Evolutionary conservation across 2,113 vertebrate genomes (phyloP).

Genomic region (Osmerus mordax): DNA sequence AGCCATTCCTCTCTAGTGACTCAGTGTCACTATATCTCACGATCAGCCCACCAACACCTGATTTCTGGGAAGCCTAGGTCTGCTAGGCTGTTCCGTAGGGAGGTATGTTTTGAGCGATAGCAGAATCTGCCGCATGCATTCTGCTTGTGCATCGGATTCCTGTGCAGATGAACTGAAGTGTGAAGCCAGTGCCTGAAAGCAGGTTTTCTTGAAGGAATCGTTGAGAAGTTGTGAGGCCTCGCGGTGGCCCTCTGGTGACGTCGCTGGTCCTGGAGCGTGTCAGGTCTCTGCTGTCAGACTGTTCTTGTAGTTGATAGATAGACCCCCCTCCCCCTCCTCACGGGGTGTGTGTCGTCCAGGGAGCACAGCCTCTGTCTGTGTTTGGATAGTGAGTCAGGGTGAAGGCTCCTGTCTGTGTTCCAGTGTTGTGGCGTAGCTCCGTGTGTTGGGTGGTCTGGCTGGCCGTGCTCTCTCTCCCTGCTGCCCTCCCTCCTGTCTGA

Average conservation of each 20-base stretch:
- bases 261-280: no score
- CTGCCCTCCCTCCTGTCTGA: slow-evolving; percentile 66
- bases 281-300: neutral
- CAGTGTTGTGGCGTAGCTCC: slow-evolving; percentile 39
- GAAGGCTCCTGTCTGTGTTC: slow-evolving; percentile 58
- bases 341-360: slow-evolving; percentile 33
- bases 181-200: slow-evolving; percentile 61
- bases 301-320: neutral
- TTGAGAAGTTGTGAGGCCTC: no score
- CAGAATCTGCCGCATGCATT: slow-evolving; percentile 44
- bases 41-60: slow-evolving; percentile 12
- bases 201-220: slow-evolving; percentile 12
- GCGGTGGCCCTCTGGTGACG: no score
- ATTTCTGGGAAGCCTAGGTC: slow-evolving; percentile 22
- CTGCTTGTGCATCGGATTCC: slow-evolving; percentile 60
- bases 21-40: slow-evolving; percentile 20
- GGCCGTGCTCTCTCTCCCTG: slow-evolving; percentile 44
- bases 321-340: slow-evolving; percentile 11
- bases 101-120: slow-evolving; percentile 34
- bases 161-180: slow-evolving; percentile 62
- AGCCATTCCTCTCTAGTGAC: slow-evolving; percentile 5
- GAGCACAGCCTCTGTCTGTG: slow-evolving; percentile 44
- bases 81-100: slow-evolving; percentile 25
- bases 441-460: slow-evolving; percentile 70
- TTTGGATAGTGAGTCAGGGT: slow-evolving; percentile 58